Evolutionary conservation across 2,888 invertebrate genomes (phyloP), one percentile per base, ranked within the genome.

Genomic region (Sinopyrophorus schimmeli): DNA sequence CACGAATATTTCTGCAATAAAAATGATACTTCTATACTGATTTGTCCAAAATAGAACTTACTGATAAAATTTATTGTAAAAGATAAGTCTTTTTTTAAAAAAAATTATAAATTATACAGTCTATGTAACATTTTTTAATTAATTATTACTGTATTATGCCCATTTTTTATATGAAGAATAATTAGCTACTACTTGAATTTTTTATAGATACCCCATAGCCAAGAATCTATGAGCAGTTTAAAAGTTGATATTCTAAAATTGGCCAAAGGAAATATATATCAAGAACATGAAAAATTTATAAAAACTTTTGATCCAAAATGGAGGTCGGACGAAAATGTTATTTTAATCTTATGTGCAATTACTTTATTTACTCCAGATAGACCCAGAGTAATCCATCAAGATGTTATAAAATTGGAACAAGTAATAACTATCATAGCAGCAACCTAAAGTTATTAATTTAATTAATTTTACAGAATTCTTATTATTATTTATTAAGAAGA

Each of bases 281-380:
- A 87, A 55, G 90, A 89, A 65, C 91, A 92, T 73, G 86, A 91
- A 60, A 78, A 83, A 47, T 94, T 92, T 73, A 86, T 92, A 39
- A 81, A 87, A 54, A 87, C 91, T 0, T 93, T 97, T 70, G 88
- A 90, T 67, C 80, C 87, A 30, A 81, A 86, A 57, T 92, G 92
- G 87, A 80, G 92, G 16, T 79, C 81, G 27, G 95, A 97, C 76
- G 90, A 91, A 70, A 87, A 89, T 69, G 84, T 97, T 41, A 91
- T 97, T 69, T 81, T 94, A 14, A 86, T 97, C 61, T 79, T 97
- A 72, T 89, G 90, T 66, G 93, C 95, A 59, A 92, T 98, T 53
- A 80, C 92, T 54, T 76, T 98, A 32, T 97, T 98, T 73, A 85
- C 90, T 39, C 92, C 96, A 0, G 84, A 87, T 52, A 75, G 95